phyloP scores from a whole-genome alignment of 2,888 invertebrate species.

The Podotricha telesiphe region DNA sequence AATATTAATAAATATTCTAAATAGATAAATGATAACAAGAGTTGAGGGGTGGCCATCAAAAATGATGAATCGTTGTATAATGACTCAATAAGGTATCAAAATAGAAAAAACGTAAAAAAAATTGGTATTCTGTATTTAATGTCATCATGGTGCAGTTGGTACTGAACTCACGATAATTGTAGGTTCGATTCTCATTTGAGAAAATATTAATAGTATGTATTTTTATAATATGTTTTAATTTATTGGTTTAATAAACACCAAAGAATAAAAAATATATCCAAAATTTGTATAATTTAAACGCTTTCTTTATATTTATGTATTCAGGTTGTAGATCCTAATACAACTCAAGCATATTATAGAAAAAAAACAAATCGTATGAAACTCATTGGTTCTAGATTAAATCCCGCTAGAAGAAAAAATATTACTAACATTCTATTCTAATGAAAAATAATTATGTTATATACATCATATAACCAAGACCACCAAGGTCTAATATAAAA shows the following conservation, averaged over 20 bases:
- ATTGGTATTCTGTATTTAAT: too few relatives aligned
- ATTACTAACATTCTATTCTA: background rate
- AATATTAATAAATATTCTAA: slow-evolving; percentile 44
- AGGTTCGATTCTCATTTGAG: background rate
- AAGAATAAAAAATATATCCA: too few relatives aligned
- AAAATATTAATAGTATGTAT: background rate
- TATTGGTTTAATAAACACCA: too few relatives aligned
- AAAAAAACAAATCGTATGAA: too few relatives aligned
- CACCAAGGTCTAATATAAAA: slow-evolving; percentile 21
- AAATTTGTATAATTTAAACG: too few relatives aligned
- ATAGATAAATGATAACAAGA: slow-evolving; percentile 45
- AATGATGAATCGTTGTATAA: slow-evolving; percentile 43
- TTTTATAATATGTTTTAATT: too few relatives aligned
- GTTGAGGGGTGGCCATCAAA: slow-evolving; percentile 52
- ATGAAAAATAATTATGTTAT: background rate
- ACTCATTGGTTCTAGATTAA: background rate
- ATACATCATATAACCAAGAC: background rate
- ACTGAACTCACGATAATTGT: too few relatives aligned
- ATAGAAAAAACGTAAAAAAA: too few relatives aligned
- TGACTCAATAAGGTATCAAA: slow-evolving; percentile 44
- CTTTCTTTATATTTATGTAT: too few relatives aligned
- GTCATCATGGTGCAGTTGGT: background rate
- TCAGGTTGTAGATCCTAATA: too few relatives aligned
- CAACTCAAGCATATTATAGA: too few relatives aligned
- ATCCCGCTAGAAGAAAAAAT: background rate